phyloP scores from a whole-genome alignment of 2,888 invertebrate genomes.

The Bembecia ichneumoniformis region DNA sequence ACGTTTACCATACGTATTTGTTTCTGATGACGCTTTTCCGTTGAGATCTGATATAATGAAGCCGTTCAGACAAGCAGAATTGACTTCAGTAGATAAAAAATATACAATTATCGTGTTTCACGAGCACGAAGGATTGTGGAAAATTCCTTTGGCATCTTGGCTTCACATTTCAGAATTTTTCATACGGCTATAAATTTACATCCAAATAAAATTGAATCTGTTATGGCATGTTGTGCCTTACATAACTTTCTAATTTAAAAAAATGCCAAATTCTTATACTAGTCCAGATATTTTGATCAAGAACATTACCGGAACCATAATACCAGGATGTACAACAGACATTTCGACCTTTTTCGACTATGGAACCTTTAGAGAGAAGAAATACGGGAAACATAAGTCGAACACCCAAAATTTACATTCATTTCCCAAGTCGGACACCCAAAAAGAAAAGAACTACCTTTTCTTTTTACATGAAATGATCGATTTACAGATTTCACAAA shows the following conservation, averaged over 20 bases:
- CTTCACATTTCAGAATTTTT: background rate
- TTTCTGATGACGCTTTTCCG: background rate
- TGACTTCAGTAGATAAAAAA: background rate
- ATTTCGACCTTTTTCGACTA: too few relatives aligned
- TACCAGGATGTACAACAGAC: background rate
- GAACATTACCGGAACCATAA: conserved; percentile 1
- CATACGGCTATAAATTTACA: conserved; percentile 1
- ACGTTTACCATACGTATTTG: background rate
- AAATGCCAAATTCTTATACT: conserved; percentile 2
- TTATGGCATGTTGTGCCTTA: conserved; percentile 2
- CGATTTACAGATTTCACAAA: background rate
- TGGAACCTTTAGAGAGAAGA: background rate
- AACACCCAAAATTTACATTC: too few relatives aligned
- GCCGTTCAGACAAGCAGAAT: conserved; percentile 1
- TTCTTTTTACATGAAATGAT: background rate
- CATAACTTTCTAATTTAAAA: conserved; percentile 2
- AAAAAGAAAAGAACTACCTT: background rate
- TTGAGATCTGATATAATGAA: background rate
- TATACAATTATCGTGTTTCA: conserved; percentile 2
- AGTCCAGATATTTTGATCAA: conserved; percentile 1
- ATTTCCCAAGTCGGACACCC: too few relatives aligned
- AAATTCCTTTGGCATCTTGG: conserved; percentile 1
- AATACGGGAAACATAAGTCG: background rate
- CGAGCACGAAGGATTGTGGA: conserved; percentile 2
- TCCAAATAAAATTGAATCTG: conserved; percentile 1